phyloP scores from a whole-genome alignment of 2,113 vertebrate species.

The Blennius ocellaris region DNA sequence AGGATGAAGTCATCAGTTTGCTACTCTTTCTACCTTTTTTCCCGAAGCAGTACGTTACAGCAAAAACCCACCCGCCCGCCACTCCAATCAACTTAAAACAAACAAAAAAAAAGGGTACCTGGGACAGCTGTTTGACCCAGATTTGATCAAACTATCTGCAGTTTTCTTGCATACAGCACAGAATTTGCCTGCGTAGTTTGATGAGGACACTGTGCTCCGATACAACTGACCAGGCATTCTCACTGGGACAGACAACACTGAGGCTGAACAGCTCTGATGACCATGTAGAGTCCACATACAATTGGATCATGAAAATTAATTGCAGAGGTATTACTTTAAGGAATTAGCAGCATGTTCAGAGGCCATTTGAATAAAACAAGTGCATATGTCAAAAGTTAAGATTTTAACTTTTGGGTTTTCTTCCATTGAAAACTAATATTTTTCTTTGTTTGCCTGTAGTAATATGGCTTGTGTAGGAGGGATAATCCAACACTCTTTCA shows the following conservation, averaged over 20 bases:
- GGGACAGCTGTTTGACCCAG: slow-evolving; percentile 46
- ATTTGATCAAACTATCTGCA: slow-evolving; percentile 27
- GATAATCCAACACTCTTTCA: not conserved
- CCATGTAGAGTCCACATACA: not conserved
- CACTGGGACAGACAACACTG: not conserved
- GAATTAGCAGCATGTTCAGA: no score
- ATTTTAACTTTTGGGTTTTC: no score
- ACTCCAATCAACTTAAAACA: slow-evolving; percentile 14
- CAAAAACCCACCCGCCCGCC: slow-evolving; percentile 26
- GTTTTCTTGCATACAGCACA: not conserved
- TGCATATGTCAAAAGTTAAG: no score
- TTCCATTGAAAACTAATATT: no score
- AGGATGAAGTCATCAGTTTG: slow-evolving; percentile 13
- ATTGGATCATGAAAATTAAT: no score
- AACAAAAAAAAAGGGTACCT: slow-evolving; percentile 21
- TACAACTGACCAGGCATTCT: not conserved
- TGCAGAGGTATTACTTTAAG: no score
- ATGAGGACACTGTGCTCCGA: not conserved
- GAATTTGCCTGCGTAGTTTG: not conserved
- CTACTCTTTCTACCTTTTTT: slow-evolving; percentile 13
- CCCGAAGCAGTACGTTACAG: slow-evolving; percentile 2
- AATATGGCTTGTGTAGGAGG: not conserved
- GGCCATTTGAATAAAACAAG: no score
- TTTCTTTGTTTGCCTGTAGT: not conserved
- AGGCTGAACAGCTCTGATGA: not conserved